These are phyloP conservation scores for Eciton burchellii DNA, from an alignment of 1,140 invertebrate species.

Conservation along the genomic window DNA sequence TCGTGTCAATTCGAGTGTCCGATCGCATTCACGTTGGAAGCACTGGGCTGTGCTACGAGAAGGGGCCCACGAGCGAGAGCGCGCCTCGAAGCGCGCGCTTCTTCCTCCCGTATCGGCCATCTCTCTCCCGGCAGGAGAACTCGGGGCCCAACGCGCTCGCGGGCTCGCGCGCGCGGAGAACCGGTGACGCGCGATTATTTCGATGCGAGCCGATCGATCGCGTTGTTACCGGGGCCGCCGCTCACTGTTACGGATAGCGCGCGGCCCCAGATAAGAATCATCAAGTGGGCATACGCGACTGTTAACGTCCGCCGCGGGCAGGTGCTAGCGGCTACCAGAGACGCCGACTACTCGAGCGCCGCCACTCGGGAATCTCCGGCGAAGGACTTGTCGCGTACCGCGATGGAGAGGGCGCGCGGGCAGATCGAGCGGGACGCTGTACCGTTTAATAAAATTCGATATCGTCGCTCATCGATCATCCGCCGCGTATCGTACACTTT, in stretches of 20 bases:
- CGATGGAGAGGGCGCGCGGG: no score
- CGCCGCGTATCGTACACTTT: no score
- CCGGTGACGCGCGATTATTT: slow-evolving; percentile 51
- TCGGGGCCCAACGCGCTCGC: no score
- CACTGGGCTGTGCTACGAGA: slow-evolving; percentile 16
- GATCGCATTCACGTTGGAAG: slow-evolving; percentile 60
- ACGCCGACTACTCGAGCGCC: neutral
- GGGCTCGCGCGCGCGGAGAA: slow-evolving; percentile 19
- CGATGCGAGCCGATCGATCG: slow-evolving; percentile 35
- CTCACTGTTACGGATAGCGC: slow-evolving; percentile 40
- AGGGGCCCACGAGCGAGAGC: slow-evolving; percentile 25
- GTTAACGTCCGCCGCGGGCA: slow-evolving; percentile 27
- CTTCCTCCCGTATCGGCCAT: slow-evolving; percentile 65
- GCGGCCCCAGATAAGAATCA: slow-evolving; percentile 28
- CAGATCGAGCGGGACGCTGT: no score
- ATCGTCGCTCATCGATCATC: no score
- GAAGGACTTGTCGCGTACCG: no score
- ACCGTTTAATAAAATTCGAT: no score
- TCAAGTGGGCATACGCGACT: slow-evolving; percentile 18
- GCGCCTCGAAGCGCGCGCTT: slow-evolving; percentile 37
- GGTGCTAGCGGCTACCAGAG: slow-evolving; percentile 36
- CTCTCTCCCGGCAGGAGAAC: slow-evolving; percentile 12
- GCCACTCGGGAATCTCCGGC: neutral
- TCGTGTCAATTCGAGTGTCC: slow-evolving; percentile 60
- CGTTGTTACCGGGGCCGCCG: slow-evolving; percentile 11